Evolutionary conservation across 2,113 vertebrate species (phyloP).

Genomic region (Myiozetetes cayanensis): DNA sequence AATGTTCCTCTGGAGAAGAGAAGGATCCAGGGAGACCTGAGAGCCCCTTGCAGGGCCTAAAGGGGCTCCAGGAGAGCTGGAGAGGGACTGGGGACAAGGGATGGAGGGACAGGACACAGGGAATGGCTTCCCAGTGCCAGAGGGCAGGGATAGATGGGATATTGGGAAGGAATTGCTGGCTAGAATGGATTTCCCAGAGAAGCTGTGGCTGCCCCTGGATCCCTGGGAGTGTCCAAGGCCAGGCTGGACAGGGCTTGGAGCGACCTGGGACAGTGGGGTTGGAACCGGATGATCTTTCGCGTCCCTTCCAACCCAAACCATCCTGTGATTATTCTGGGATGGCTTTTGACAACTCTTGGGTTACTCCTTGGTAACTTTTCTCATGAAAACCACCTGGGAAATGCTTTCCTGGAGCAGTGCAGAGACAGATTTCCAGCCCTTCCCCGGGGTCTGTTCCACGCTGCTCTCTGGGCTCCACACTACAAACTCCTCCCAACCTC

Average conservation of each 20-base stretch:
- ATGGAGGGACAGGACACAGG: accelerated
- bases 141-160: accelerated
- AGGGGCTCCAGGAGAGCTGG: not conserved
- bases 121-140: not conserved
- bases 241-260: accelerated
- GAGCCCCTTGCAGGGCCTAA: not conserved
- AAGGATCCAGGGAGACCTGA: not conserved
- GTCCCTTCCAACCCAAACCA: not conserved
- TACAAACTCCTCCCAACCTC: not conserved
- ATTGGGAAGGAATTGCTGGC: accelerated
- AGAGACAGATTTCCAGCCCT: not conserved
- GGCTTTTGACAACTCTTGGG: not conserved
- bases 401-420: not conserved
- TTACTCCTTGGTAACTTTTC: not conserved
- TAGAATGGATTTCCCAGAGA: not conserved
- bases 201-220: not conserved
- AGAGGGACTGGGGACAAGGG: not conserved
- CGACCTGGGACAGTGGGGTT: accelerated
- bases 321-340: not conserved
- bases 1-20: not conserved
- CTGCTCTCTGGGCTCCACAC: not conserved
- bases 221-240: accelerated
- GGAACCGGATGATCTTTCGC: accelerated
- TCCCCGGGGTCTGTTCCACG: not conserved
- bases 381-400: not conserved